phyloP scores from a whole-genome alignment of 1,140 invertebrate species.

The Aphaenogaster ashmeadi region DNA sequence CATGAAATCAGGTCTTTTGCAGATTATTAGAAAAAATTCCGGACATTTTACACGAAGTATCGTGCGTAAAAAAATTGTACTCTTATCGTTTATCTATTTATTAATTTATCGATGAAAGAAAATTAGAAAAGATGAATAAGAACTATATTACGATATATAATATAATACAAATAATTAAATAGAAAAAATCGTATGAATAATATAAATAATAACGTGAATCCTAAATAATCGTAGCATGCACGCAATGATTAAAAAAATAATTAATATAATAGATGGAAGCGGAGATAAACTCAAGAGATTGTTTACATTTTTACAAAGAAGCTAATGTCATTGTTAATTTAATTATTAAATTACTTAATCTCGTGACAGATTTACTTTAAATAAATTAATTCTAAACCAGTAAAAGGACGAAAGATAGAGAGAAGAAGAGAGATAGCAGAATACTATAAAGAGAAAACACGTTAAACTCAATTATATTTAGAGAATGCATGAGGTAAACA shows the following conservation, averaged over 20 bases:
- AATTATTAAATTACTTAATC: neutral
- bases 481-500: no score
- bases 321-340: neutral
- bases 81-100: neutral
- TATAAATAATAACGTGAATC: neutral
- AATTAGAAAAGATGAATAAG: neutral
- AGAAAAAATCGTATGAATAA: neutral
- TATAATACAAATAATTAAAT: neutral
- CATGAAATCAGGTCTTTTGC: neutral
- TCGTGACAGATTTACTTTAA: neutral
- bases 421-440: no score
- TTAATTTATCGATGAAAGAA: neutral
- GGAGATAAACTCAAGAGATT: neutral
- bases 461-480: no score
- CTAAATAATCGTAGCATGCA: neutral
- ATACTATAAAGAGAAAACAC: no score
- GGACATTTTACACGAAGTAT: neutral
- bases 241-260: neutral
- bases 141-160: neutral
- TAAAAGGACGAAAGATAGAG: neutral
- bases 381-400: neutral
- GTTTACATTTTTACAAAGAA: neutral
- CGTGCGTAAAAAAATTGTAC: neutral
- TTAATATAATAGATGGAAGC: neutral
- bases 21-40: neutral